Base-by-base conservation (phyloP, 2,888 invertebrate species). In the Platerodrilus igneus region DNA sequence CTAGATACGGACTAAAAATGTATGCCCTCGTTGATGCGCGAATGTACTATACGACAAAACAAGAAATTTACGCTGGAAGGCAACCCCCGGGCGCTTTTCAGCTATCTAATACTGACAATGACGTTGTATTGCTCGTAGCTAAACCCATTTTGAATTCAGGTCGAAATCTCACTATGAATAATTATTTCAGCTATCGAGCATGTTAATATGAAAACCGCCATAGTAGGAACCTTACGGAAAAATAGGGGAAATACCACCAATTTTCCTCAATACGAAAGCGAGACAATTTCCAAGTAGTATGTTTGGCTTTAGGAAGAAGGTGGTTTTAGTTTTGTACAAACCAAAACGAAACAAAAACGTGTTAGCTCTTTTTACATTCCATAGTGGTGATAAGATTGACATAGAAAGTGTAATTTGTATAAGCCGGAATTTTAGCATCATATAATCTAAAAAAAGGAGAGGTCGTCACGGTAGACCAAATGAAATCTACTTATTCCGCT, bases 141-240 rank as follows among this genome's bases (percentile, higher is more conserved):
- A 20, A 39, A 20, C 37, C 40, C 6, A 21, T 32, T 4, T 9
- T 8, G 3, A 29, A 29, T 9, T 19, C 58, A 57, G 17, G 25
- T n/a, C 6, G 36, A 7, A 52, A 51, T 34, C 20, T 51, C 13
- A 57, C 55, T 2, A 43, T 20, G 15, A 15, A 32, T 16, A 32
- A 35, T 25, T 35, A 13, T 25, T 35, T 35, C 11, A 35, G n/a
- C n/a, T 27, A 4, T 35, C 35, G 7, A 9, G 11, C 7, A 26
- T 8, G n/a, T 13, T 35, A 18, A 5, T 17, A 6, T 17, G 11
- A 5, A 16, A 35, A 8, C n/a, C 27, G 15, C 27, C 27, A 17
- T 7, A 11, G 21, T 35, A 27, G 21, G 27, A 8, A n/a, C 25
- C 9, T n/a, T 34, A 15, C n/a, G 22, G 2, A 34, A 4, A 17